Evolutionary conservation across 2,888 invertebrate genomes (phyloP), one percentile per base, ranked within the genome.

Genomic region (Drosophila siamana): DNA sequence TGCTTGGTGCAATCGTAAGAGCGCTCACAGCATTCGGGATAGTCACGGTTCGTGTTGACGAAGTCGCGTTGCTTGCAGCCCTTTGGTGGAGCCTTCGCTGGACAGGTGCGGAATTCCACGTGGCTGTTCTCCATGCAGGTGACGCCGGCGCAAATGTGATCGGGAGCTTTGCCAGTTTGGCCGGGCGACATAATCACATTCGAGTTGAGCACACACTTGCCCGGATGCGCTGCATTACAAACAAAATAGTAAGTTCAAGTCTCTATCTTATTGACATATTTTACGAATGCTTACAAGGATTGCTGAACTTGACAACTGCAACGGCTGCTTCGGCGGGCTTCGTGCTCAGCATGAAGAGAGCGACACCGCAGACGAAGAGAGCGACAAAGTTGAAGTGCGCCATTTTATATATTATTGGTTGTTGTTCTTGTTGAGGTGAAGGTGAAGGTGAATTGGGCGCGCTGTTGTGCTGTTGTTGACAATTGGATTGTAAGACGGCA

Each of bases 21-120:
- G 11, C 90, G 91, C 57, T 91, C 89, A 59, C 90, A 90, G 71
- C 90, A 90, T 0, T 55, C 80, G 4, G 90, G 90, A 64, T 55
- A 90, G 1, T 15, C 8, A 26, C 89, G 91, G 16, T 91, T 80
- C n/a, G 61, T 79, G 70, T 91, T 80, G 38, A 84, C 82, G 67
- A 91, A 90, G 54, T 90, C 89, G 19, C 90, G 91, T 67, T 62
- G 67, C 72, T 88, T 90, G 76, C 90, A 90, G 54, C 90, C 90
- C 68, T 82, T 86, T 16, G 89, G 91, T 50, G 89, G 89, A 5
- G 91, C 82, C 19, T 85, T 80, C 2, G 90, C 83, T 1, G 51
- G 4, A 57, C 90, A 90, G 7, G 90, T 91, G 26, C 56, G 75
- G 54, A 89, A 84, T 59, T 83, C 83, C 1, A 70, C 89, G 16